A percentile compares a stretch with the other conserved stretches of the same genome.
These are phyloP conservation scores for Delia radicum DNA, from an alignment of 1,140 invertebrate species.

Conservation along the genomic window DNA sequence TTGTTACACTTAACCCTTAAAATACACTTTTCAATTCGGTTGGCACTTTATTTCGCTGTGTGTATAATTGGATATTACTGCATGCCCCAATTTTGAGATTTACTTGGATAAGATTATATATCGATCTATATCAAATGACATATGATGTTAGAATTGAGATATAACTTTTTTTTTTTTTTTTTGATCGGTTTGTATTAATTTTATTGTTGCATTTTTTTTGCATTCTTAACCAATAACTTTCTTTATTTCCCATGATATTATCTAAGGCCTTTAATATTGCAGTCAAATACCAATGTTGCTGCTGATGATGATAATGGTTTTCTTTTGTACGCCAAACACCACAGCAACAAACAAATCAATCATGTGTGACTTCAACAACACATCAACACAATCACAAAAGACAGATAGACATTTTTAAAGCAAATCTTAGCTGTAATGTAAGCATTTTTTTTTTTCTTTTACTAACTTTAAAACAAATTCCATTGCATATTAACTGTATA, in stretches of 20 bases:
- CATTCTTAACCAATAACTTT: background rate
- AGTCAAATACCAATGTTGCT: background rate
- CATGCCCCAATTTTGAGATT: too few species aligned
- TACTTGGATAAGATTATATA: too few species aligned
- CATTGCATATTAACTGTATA: background rate
- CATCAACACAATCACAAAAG: background rate
- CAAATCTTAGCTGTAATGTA: background rate
- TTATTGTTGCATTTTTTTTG: background rate
- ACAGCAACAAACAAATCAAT: background rate
- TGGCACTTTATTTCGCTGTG: too few species aligned
- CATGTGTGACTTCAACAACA: background rate
- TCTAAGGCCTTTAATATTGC: background rate
- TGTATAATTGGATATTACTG: too few species aligned
- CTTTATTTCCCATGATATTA: constrained; percentile 7
- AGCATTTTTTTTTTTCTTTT: too few species aligned
- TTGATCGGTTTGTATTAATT: too few species aligned
- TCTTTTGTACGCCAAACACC: too few species aligned
- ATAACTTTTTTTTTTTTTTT: too few species aligned
- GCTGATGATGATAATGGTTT: background rate
- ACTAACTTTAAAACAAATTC: background rate
- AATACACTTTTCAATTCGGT: too few species aligned
- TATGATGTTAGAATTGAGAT: too few species aligned
- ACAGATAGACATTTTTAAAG: background rate
- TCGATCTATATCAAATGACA: too few species aligned
- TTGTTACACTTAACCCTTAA: too few species aligned